Base-by-base conservation (phyloP, 2,797 vertebrate genomes). In the Acestrorhynchus altus region DNA sequence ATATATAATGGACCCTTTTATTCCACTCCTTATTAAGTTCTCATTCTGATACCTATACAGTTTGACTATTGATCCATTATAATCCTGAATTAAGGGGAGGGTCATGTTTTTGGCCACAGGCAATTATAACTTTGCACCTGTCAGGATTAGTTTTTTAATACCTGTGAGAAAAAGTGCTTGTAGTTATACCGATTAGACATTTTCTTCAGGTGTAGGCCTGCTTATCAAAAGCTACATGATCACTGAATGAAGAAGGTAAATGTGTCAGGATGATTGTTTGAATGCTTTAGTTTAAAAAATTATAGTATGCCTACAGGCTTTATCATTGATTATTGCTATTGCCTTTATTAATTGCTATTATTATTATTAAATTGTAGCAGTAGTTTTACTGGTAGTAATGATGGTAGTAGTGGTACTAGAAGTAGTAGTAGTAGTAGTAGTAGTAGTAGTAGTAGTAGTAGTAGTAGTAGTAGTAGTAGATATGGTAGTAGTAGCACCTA, bases 91-190 rank as follows among this genome's bases (percentile, higher is more conserved):
- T 42, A 18, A 72, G 42, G 64, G 64, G 24, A 26, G 22, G 52
- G 26, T 39, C 20, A 9, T 13, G 28, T 8, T 44, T 40, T 10
- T 64, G 11, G 22, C 8, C 11, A 18, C 26, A 49, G 22, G 22
- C 20, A 26, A 26, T 51, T 35, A 28, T 52, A 60, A 49, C 64
- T 39, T 39, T 26, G 68, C 82, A 81, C 72, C 68, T 74, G 35
- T 72, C 16, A 49, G 44, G 69, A 81, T 77, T 79, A 68, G 68
- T 68, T 51, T n/a, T 28, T 63, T 72, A 78, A 81, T 79, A 61
- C 79, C 73, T 83, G 76, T 81, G 76, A 64, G 79, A 81, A 74
- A 60, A 49, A 52, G 65, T 49, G 24, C 9, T 59, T 70, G 35
- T 60, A 39, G 68, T 46, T 6, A 40, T 66, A 42, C 40, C 18